Base-by-base conservation (phyloP, 2,888 invertebrate species). In the Morpho deidamia region DNA sequence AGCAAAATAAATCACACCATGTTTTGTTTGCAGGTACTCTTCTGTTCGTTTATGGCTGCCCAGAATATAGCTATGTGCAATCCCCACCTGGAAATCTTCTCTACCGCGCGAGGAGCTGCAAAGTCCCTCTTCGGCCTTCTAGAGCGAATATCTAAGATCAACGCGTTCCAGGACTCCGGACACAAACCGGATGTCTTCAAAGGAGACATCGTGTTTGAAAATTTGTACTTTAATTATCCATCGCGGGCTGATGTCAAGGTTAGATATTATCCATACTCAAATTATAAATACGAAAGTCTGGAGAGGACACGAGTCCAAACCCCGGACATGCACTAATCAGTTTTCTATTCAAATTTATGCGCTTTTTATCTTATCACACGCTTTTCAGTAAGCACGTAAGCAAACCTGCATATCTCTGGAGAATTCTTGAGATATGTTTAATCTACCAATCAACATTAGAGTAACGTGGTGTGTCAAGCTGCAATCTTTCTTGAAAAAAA, bases 181-280 rank as follows among this genome's bases (percentile, higher is more conserved):
- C 92, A 93, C 2, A 91, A 83, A 55, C 93, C 93, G 0, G 73
- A 82, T 0, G 60, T 60, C 1, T 89, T 93, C 37, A 72, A 64
- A 0, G 96, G 96, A 0, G 91, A 93, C 47, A 92, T 97, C 40
- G 86, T 90, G 55, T 93, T 96, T 68, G 90, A 92, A 55, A 90
- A 93, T 64, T 85, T 96, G 3, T 90, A 92, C 67, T 97, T 97
- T 70, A 91, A 91, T 46, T 97, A 97, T 73, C 97, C 97, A 0
- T 92, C 95, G 0, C 79, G 97, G 43, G 91, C 93, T 12, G 94
- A 95, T 69, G 93, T 95, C 0, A 91, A 92, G 83, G 93, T 93
- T 57, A 60, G 63, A 53, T 8, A 0, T 23, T 23, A 23, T 37
- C 37, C 14, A 35, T 42, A 7, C 37, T 42, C 11, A 11, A 42